phyloP scores from a whole-genome alignment of 1,140 invertebrate species.

The Luehdorfia chinensis region DNA sequence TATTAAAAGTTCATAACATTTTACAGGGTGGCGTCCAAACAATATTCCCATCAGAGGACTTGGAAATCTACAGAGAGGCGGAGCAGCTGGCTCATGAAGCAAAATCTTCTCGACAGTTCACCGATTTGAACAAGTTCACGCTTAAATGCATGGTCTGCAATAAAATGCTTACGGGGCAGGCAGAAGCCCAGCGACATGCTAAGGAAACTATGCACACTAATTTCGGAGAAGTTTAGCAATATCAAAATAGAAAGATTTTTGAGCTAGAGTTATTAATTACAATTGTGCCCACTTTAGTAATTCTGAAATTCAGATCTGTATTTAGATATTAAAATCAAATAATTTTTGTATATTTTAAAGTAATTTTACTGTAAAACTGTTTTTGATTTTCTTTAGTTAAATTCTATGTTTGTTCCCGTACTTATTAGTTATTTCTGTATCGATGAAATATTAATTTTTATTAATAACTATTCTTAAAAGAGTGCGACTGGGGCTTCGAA shows the following conservation, averaged over 20 bases:
- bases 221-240: slow-evolving; percentile 90
- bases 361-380: not conserved
- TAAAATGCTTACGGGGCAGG: slow-evolving; percentile 84
- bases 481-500: too few species aligned
- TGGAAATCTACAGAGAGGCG: slow-evolving; percentile 85
- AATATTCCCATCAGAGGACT: slow-evolving; percentile 88
- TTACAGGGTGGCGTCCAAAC: slow-evolving; percentile 84
- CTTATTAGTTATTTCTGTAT: not conserved
- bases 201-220: slow-evolving; percentile 89
- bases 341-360: too few species aligned
- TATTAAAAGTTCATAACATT: slow-evolving; percentile 6
- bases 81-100: slow-evolving; percentile 91
- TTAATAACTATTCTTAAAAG: not conserved
- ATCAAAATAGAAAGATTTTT: not conserved
- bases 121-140: slow-evolving; percentile 92
- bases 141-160: slow-evolving; percentile 90
- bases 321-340: too few species aligned
- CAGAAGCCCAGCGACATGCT: slow-evolving; percentile 90
- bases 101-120: slow-evolving; percentile 91
- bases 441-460: not conserved
- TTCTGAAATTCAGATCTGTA: too few species aligned
- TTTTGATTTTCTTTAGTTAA: not conserved
- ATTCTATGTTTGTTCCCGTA: not conserved
- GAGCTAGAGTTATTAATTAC: not conserved
- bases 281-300: not conserved